These are phyloP conservation scores for Hephaestus fuliginosus DNA, from an alignment of 2,797 vertebrate genomes.

Conservation along the genomic window DNA sequence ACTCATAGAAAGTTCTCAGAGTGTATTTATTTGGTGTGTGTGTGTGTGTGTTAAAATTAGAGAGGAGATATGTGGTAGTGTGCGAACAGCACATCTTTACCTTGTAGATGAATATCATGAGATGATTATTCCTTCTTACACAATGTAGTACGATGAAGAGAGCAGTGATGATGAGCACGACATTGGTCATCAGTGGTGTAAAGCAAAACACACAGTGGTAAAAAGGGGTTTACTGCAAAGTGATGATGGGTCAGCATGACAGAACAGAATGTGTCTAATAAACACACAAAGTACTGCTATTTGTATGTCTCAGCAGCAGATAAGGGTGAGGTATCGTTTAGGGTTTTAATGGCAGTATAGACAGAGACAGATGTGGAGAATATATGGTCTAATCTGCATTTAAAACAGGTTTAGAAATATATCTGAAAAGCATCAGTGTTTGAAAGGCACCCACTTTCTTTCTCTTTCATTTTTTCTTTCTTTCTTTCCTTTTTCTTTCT, in stretches of 20 bases:
- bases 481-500: neutral
- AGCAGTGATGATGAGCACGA: neutral
- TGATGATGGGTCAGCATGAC: neutral
- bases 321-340: neutral
- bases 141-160: neutral
- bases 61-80: neutral
- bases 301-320: neutral
- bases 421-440: neutral
- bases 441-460: neutral
- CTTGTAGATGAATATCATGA: neutral
- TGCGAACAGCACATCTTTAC: neutral
- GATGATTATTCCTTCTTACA: neutral
- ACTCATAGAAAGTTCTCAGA: neutral
- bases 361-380: neutral
- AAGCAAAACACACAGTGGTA: neutral
- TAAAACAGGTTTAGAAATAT: neutral
- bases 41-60: neutral
- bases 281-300: neutral
- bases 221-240: neutral
- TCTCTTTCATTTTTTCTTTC: no score
- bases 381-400: neutral
- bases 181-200: slow-evolving; percentile 6
- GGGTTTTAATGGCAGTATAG: neutral
- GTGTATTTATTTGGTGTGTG: no score
- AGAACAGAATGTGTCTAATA: neutral